Evolutionary conservation across 2,113 vertebrate species (phyloP), one percentile per base, ranked within the genome.

Genomic region (Chlamydotis undulata): DNA sequence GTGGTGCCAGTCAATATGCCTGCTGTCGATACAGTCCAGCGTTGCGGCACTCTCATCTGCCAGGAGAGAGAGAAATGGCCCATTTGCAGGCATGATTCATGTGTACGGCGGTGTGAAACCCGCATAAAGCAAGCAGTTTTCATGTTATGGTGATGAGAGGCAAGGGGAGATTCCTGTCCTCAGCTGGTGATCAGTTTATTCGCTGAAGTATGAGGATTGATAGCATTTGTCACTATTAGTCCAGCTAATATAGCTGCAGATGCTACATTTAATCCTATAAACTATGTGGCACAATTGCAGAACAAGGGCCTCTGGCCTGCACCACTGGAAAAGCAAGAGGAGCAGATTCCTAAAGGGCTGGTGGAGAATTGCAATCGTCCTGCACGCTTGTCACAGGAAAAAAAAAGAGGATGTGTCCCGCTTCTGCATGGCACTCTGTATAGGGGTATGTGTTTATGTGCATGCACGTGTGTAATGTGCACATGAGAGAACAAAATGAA

Each of bases 261-360:
- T 97, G 96, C 96, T 96, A 50, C 80, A 68, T 90, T 96, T 95
- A 93, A 95, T 93, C 91, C 76, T 84, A 93, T 71, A 81, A 96
- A 92, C 53, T 61, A 49, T 71, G 65, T 1, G 23, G 74, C 14
- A 2, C 77, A 79, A 60, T 73, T 87, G 89, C 83, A 84, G 94
- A 93, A 90, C 81, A 93, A 92, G 83, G 52, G 60, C 67, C 85
- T 92, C 83, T 92, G 93, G 80, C 71, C 90, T 35, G 31, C 43
- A 75, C 52, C 57, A 26, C 85, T 75, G 87, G 64, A 79, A 75
- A 45, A 79, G 67, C 45, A 50, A 93, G 45, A 0, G 0, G 50
- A 93, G 49, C 13, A 24, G 55, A 65, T 88, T 89, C 76, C 76
- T 76, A 26, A 82, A 67, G 55, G 71, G 26, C 35, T 75, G 37